phyloP scores from a whole-genome alignment of 2,888 invertebrate species.

The Oxystoma pomonae region DNA sequence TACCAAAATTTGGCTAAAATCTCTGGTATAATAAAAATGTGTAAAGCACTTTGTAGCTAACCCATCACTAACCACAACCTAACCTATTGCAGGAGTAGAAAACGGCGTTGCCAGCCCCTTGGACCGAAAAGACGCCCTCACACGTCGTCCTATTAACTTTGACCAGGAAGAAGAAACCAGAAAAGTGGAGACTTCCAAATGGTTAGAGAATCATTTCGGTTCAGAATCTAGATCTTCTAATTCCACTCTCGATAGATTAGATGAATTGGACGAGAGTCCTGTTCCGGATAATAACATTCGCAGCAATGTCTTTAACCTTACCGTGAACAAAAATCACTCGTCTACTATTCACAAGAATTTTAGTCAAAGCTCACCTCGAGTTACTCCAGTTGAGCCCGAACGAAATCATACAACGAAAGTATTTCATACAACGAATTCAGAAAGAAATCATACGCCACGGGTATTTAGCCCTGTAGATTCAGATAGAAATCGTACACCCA shows the following conservation, averaged over 20 bases:
- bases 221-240: slow-evolving; percentile 78
- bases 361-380: slow-evolving; percentile 40
- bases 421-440: neutral
- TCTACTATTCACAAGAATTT: slow-evolving; percentile 33
- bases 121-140: slow-evolving; percentile 76
- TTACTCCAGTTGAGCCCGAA: slow-evolving; percentile 47
- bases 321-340: slow-evolving; percentile 63
- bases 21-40: too few species aligned
- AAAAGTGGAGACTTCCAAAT: slow-evolving; percentile 85
- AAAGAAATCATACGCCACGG: neutral
- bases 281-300: slow-evolving; percentile 52
- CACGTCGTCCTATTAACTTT: slow-evolving; percentile 77
- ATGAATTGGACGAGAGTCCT: slow-evolving; percentile 39
- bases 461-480: too few species aligned
- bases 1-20: too few species aligned
- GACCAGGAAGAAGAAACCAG: slow-evolving; percentile 86
- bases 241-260: slow-evolving; percentile 62
- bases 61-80: neutral
- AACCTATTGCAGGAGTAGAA: slow-evolving; percentile 33
- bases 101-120: slow-evolving; percentile 40
- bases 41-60: neutral
- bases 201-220: slow-evolving; percentile 88
- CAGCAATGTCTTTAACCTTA: slow-evolving; percentile 72
- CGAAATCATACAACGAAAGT: slow-evolving; percentile 38
- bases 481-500: neutral